Base-by-base conservation (phyloP, 64 coral and sea anemone species). In the Platygyra sinensis region DNA sequence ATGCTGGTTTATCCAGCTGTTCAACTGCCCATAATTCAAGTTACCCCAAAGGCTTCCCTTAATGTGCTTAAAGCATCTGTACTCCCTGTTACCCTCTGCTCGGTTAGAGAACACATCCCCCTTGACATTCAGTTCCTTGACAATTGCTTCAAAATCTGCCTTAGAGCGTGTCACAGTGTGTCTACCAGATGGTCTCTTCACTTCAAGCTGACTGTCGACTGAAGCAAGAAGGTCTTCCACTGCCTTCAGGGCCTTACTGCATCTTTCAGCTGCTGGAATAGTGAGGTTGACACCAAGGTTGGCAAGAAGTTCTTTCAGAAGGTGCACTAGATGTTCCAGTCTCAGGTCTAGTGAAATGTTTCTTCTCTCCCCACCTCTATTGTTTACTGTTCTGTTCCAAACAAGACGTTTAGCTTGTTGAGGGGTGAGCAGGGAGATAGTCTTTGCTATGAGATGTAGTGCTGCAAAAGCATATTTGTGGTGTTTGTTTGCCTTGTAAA, bases 171-270 rank as follows among this genome's bases (percentile, higher is more conserved):
- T 80, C 73, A 81, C 77, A 36, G 72, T 94, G 73, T 94, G 92
- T 28, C 88, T 80, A 11, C 92, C 92, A 27, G 76, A 88, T 81
- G 92, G 92, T 75, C 32, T 75, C 54, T 38, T 89, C n/a, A 87
- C 79, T 59, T 62, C 29, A 19, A 89, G 77, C n/a, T 89, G 76
- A 62, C 51, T 30, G 32, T 94, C 92, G 54, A 89, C 38, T 51
- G n/a, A 74, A 61, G 86, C 51, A 10, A 94, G 86, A 14, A 94
- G 30, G 29, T 94, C 92, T 63, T 94, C 86, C n/a, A 94, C 78
- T 38, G 50, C 28, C 77, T 94, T 94, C 30, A 94, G 36, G 52
- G 92, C 92, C 67, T 62, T 89, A 50, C 92, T 89, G 72, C 92
- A 94, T 80, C 92, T 81, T 52, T 74, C 51, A 50, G 90, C 52